Percentiles rank a stretch among this genome's conserved stretches.
Conservation (phyloP, 2,797 vertebrate genomes). For the Forpus xanthops region DNA sequence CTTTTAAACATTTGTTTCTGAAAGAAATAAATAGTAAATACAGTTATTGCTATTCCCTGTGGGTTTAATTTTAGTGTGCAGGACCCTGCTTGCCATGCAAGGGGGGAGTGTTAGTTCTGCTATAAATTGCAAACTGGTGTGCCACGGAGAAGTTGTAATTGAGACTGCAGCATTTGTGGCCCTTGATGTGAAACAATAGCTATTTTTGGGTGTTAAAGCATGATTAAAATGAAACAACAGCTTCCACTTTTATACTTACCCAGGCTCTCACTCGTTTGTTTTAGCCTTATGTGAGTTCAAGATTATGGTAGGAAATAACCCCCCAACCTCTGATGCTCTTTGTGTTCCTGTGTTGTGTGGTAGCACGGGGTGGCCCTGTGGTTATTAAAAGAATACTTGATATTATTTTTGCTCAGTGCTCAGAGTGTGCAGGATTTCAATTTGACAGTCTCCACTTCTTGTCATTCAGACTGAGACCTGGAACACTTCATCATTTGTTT, state of each 20-base stretch:
- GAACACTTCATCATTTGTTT: not conserved
- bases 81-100: not conserved
- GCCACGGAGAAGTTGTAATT: accelerated
- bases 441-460: not conserved
- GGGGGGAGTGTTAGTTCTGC: not conserved
- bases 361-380: not conserved
- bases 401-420: not conserved
- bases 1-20: not conserved
- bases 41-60: not conserved
- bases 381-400: not conserved
- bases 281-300: not conserved
- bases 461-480: not conserved
- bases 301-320: not conserved
- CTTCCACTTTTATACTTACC: not conserved
- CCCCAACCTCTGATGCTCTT: not conserved
- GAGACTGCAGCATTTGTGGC: accelerated
- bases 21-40: not conserved
- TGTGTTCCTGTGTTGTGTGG: not conserved
- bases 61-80: not conserved
- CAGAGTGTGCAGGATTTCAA: accelerated
- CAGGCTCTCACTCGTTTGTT: not conserved
- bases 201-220: not conserved
- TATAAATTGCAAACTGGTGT: not conserved
- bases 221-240: not conserved
- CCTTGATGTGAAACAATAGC: not conserved